Conservation (phyloP, 1,140 invertebrate species). For the Apis laboriosa region DNA sequence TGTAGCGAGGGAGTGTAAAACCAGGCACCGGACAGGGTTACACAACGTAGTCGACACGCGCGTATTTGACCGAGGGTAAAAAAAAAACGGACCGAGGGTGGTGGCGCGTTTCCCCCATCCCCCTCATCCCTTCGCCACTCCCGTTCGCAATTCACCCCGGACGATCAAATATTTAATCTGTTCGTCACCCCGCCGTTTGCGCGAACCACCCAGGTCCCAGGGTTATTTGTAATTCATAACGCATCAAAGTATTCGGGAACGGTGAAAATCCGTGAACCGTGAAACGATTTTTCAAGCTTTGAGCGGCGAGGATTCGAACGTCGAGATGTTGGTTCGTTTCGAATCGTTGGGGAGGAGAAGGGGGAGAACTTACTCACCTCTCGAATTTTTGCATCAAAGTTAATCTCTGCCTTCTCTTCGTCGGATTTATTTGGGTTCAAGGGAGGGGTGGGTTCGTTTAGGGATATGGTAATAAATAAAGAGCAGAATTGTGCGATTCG, state of each 20-base stretch:
- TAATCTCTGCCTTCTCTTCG: not conserved
- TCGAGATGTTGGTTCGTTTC: not conserved
- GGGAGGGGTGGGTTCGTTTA: not conserved
- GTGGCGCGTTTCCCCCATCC: not conserved
- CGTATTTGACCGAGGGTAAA: constrained; percentile 13
- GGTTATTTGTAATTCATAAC: constrained; percentile 59
- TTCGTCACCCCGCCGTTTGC: constrained; percentile 29
- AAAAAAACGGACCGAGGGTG: not conserved
- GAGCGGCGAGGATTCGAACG: not conserved
- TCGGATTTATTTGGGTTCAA: not conserved
- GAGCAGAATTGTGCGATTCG: not conserved
- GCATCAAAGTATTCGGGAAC: constrained; percentile 20
- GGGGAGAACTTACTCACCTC: not conserved
- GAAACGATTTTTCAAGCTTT: constrained; percentile 23
- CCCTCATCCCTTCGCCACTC: not conserved
- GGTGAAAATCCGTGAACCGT: constrained; percentile 14
- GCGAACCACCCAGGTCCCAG: not conserved
- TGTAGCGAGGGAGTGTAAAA: constrained; percentile 37
- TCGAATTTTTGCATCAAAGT: not conserved
- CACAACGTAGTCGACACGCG: constrained; percentile 30
- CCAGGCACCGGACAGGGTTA: constrained; percentile 34
- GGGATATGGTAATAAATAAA: not conserved
- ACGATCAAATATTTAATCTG: constrained; percentile 53
- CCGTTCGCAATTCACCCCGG: constrained; percentile 12
- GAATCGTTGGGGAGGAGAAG: not conserved